A percentile compares a stretch with the other conserved stretches of the same genome.
phyloP scores from a whole-genome alignment of 2,797 vertebrate species.

The Vultur gryphus region DNA sequence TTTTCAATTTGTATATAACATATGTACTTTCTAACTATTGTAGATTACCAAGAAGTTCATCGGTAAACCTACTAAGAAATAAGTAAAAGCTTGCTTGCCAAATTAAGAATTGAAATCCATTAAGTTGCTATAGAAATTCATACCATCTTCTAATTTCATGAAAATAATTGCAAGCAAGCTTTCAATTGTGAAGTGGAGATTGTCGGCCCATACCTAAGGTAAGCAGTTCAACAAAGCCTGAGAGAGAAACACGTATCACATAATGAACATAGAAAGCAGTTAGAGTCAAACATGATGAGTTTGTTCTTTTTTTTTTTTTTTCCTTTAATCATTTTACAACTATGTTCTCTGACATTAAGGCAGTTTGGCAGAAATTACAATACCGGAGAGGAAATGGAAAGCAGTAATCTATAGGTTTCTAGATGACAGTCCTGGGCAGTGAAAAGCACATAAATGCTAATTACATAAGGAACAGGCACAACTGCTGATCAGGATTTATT shows the following conservation, averaged over 20 bases:
- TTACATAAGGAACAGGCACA: background rate
- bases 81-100: background rate
- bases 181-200: background rate
- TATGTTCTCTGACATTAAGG: background rate
- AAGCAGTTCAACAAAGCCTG: background rate
- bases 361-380: conserved; percentile 1
- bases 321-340: background rate
- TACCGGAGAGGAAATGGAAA: background rate
- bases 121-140: background rate
- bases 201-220: background rate
- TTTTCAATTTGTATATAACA: background rate
- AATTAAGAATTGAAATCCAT: background rate
- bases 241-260: background rate
- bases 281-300: background rate
- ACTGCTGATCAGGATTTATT: conserved; percentile 49
- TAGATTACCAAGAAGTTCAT: background rate
- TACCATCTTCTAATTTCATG: background rate
- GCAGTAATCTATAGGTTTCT: background rate
- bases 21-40: background rate
- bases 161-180: background rate
- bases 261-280: background rate
- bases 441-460: conserved; percentile 14
- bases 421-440: background rate
- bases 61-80: background rate
- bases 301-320: background rate